Conservation (phyloP, 2,888 invertebrate species). For the Caradrina clavipalpis region DNA sequence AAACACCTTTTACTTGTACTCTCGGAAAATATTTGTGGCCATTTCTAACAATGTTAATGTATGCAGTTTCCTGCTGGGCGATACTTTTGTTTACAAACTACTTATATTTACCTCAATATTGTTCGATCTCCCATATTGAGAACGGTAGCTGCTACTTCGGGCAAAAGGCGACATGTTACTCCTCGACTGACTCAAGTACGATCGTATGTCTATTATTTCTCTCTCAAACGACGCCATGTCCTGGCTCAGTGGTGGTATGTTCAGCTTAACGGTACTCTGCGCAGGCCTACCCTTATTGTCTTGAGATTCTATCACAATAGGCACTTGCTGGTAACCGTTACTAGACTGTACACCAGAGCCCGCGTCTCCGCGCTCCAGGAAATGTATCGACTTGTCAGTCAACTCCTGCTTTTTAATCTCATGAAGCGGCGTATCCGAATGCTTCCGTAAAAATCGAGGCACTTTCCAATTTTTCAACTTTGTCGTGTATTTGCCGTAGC, state of each 20-base stretch:
- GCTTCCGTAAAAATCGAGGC: conserved; percentile 92
- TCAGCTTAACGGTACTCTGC: conserved; percentile 83
- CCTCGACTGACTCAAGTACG: conserved; percentile 94
- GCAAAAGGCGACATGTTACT: conserved; percentile 94
- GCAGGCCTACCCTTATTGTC: conserved; percentile 78
- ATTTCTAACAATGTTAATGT: conserved; percentile 18
- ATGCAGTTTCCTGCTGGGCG: neutral
- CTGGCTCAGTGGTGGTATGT: conserved; percentile 84
- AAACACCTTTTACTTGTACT: conserved; percentile 38
- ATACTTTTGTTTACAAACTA: neutral
- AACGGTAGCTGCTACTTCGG: conserved; percentile 93
- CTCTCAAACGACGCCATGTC: conserved; percentile 90
- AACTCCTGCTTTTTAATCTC: conserved; percentile 85
- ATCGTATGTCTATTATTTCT: conserved; percentile 93
- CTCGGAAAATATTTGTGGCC: conserved; percentile 4
- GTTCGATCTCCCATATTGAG: conserved; percentile 92
- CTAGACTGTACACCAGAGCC: conserved; percentile 73
- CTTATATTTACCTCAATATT: conserved; percentile 84
- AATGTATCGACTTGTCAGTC: conserved; percentile 82
- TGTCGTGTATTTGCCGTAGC: conserved; percentile 91
- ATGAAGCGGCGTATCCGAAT: conserved; percentile 89
- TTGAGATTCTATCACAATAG: conserved; percentile 92
- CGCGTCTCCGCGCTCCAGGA: conserved; percentile 80
- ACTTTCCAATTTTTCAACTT: conserved; percentile 93
- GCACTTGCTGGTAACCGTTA: conserved; percentile 92